phyloP scores from a whole-genome alignment of 2,888 invertebrate species.

The Aphodius sticticus region DNA sequence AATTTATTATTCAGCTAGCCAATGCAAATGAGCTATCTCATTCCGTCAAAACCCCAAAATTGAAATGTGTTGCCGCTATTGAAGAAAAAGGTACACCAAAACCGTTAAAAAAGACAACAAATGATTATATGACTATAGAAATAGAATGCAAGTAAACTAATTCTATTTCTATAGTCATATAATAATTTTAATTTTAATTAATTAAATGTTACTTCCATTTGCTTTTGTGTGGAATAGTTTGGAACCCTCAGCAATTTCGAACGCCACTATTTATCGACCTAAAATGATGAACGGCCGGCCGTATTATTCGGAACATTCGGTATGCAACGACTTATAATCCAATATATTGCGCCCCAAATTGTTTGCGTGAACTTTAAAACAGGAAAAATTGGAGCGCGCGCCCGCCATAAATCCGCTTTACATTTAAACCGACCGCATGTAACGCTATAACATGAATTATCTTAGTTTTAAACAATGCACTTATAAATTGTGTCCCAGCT shows the following conservation, averaged over 20 bases:
- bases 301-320: background rate
- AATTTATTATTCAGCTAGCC: no score
- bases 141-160: no score
- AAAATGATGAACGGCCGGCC: background rate
- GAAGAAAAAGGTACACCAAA: no score
- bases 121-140: no score
- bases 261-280: background rate
- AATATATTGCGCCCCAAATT: background rate
- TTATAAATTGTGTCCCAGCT: background rate
- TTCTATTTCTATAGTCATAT: no score
- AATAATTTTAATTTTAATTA: no score
- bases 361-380: background rate
- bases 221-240: background rate
- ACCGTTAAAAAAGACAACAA: no score
- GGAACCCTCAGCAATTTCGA: background rate
- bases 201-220: no score
- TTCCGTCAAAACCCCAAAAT: no score
- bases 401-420: background rate
- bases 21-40: no score
- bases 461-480: slow-evolving; percentile 25
- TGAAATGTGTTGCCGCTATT: no score
- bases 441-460: slow-evolving; percentile 20
- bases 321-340: background rate
- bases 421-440: slow-evolving; percentile 15
- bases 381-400: background rate